Conservation (phyloP, 2,888 invertebrate genomes). For the Lycaena phlaeas region DNA sequence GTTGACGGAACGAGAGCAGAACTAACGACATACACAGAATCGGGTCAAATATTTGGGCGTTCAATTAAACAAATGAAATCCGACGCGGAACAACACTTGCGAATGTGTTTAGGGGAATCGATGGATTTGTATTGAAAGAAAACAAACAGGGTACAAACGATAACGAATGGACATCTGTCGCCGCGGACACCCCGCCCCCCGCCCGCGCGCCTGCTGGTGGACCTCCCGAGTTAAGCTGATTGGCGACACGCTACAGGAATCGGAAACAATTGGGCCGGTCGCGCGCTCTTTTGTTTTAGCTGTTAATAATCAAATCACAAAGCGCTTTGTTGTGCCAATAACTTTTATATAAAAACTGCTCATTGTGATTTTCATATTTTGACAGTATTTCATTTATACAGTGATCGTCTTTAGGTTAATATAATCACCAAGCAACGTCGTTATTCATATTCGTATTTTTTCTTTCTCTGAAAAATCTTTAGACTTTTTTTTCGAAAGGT, state of each 20-base stretch:
- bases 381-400: too few relatives aligned
- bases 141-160: slow-evolving; percentile 26
- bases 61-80: slow-evolving; percentile 62
- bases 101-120: slow-evolving; percentile 26
- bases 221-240: slow-evolving; percentile 23
- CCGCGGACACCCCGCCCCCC: slow-evolving; percentile 30
- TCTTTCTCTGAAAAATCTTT: too few relatives aligned
- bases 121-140: slow-evolving; percentile 25
- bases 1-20: slow-evolving; percentile 57
- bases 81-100: slow-evolving; percentile 29
- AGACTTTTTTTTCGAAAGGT: too few relatives aligned
- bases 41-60: slow-evolving; percentile 54
- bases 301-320: slow-evolving; percentile 7
- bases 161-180: slow-evolving; percentile 41
- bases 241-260: slow-evolving; percentile 16
- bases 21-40: slow-evolving; percentile 53
- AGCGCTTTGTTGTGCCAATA: slow-evolving; percentile 4
- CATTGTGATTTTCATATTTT: too few relatives aligned
- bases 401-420: too few relatives aligned
- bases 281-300: slow-evolving; percentile 13
- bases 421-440: too few relatives aligned
- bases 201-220: too few relatives aligned
- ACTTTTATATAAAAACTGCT: background rate
- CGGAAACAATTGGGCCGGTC: slow-evolving; percentile 14
- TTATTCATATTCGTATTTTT: too few relatives aligned